A percentile compares a stretch with the other conserved stretches of the same genome.
phyloP scores from a whole-genome alignment of 2,888 invertebrate genomes.

The Pterostichus madidus region DNA sequence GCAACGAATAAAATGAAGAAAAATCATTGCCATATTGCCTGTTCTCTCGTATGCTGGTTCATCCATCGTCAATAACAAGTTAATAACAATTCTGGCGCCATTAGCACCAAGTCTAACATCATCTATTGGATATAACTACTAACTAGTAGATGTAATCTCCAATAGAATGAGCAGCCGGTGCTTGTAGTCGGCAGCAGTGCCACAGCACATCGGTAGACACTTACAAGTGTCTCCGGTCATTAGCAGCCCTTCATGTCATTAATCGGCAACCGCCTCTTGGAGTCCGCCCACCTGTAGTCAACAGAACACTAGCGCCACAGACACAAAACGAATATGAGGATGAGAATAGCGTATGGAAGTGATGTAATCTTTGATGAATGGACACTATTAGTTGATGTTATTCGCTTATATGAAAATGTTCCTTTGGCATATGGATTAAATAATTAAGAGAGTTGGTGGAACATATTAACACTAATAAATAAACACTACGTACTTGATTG shows the following conservation, averaged over 20 bases:
- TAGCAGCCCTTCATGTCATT: conserved; percentile 49
- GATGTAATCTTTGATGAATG: no score
- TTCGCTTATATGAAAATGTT: no score
- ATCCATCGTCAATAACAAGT: background rate
- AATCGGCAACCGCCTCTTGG: conserved; percentile 25
- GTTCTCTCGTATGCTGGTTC: background rate
- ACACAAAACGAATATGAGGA: no score
- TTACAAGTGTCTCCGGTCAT: conserved; percentile 52
- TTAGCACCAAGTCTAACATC: background rate
- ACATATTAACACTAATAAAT: no score
- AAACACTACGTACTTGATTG: no score
- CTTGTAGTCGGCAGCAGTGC: background rate
- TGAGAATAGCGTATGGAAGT: no score
- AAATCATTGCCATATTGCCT: no score
- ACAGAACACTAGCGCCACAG: background rate
- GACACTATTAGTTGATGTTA: no score
- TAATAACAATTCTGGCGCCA: conserved; percentile 4
- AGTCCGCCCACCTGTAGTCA: conserved; percentile 1
- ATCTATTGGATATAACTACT: background rate
- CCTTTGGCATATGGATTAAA: no score
- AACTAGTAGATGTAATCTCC: background rate
- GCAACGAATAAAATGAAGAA: no score
- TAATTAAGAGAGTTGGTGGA: no score
- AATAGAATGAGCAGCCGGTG: conserved; percentile 5
- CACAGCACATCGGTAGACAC: conserved; percentile 2